These are phyloP conservation scores for Sisor rabdophorus DNA, from an alignment of 2,113 vertebrate species.

Conservation along the genomic window DNA sequence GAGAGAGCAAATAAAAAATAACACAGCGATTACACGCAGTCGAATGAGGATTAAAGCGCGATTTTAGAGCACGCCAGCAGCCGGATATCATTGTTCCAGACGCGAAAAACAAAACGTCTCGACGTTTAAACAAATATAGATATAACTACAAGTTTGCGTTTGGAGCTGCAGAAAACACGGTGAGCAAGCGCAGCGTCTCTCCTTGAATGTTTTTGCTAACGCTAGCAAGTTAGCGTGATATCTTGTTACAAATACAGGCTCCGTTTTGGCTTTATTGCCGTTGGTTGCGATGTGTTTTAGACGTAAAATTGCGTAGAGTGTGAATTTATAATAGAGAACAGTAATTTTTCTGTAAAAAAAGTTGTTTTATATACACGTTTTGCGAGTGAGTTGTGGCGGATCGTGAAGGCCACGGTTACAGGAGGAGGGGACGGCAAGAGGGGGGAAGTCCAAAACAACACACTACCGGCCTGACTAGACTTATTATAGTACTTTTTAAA, in stretches of 20 bases:
- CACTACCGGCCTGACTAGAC: neutral
- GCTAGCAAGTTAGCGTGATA: neutral
- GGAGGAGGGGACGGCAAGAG: constrained; percentile 48
- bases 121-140: constrained; percentile 31
- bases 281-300: neutral
- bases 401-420: constrained; percentile 40
- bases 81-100: constrained; percentile 62
- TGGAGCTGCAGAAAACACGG: constrained; percentile 67
- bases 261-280: too few relatives aligned
- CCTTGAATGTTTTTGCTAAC: constrained; percentile 18
- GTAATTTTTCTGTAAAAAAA: neutral
- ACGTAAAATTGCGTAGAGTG: neutral
- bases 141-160: constrained; percentile 30
- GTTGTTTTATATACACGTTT: neutral
- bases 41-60: constrained; percentile 56
- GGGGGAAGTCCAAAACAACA: constrained; percentile 40
- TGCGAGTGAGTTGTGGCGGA: constrained; percentile 24
- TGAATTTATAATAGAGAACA: neutral
- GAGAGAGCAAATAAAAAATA: constrained; percentile 59
- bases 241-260: neutral
- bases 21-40: constrained; percentile 58
- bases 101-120: constrained; percentile 58
- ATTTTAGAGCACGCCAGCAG: constrained; percentile 68
- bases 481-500: neutral
- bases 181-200: constrained; percentile 56